Percentiles rank a stretch among this genome's conserved stretches.
These are phyloP conservation scores for Melanophora roralis DNA, from an alignment of 2,888 invertebrate genomes.

Conservation along the genomic window DNA sequence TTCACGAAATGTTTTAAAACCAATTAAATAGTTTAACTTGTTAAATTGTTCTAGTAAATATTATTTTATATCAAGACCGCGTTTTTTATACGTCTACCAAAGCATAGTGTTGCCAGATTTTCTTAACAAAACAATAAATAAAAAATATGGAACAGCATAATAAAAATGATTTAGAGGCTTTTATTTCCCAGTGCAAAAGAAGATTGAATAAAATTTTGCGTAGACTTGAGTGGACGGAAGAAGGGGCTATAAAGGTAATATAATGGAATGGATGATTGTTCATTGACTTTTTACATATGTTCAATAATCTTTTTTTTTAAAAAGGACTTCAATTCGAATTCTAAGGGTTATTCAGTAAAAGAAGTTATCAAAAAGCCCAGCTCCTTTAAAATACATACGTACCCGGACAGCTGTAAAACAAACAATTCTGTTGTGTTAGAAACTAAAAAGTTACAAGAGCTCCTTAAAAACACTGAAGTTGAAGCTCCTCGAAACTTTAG, in stretches of 20 bases:
- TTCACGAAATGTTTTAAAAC: too few relatives aligned
- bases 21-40: too few relatives aligned
- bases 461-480: constrained; percentile 57
- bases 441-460: constrained; percentile 51
- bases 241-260: constrained; percentile 64
- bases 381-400: constrained; percentile 31
- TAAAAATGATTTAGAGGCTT: constrained; percentile 41
- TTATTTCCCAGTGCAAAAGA: constrained; percentile 55
- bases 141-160: not conserved
- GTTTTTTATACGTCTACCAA: too few relatives aligned
- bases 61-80: too few relatives aligned
- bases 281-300: too few relatives aligned
- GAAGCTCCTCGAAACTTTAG: constrained; percentile 67
- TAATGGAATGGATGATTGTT: too few relatives aligned
- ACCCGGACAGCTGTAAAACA: constrained; percentile 63
- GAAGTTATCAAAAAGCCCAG: not conserved
- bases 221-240: constrained; percentile 68
- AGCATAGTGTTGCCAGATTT: too few relatives aligned
- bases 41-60: too few relatives aligned
- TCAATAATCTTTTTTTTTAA: too few relatives aligned
- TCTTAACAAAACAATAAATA: too few relatives aligned
- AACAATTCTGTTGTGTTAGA: constrained; percentile 63
- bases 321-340: constrained; percentile 61
- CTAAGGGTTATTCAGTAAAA: not conserved
- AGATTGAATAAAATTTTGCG: constrained; percentile 66